Base-by-base conservation (phyloP, 2,797 vertebrate species). In the Mionectes olivaceus region DNA sequence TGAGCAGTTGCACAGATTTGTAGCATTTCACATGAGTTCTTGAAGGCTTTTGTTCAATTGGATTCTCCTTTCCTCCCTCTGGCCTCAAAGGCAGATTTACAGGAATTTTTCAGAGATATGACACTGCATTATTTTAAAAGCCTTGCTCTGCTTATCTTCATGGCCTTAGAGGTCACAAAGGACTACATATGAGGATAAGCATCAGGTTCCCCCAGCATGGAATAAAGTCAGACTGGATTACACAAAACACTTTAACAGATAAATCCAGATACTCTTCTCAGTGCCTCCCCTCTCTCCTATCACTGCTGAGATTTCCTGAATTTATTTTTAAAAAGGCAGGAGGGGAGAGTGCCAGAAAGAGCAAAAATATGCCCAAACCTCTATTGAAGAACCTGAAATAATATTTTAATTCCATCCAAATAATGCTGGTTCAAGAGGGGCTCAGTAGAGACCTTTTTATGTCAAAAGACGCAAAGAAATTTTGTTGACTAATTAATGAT, bases 51-150 rank as follows among this genome's bases (percentile, higher is more conserved):
- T 82, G 35, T 70, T 96, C 89, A 78, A 57, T 69, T 95, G 92
- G 93, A 95, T 97, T 97, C 80, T 94, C 87, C 19, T 89, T 76
- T 73, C 28, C 83, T 91, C 89, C 39, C 23, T 79, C n/a, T 69
- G 69, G 79, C 91, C 87, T 97, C 93, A 56, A 64, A 86, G 93
- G 78, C 82, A 97, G 97, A 97, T 97, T 97, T 97, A 93, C 79
- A 75, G 83, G 86, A 95, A 96, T 96, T 81, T 95, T 96, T 93
- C 88, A 60, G 75, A 96, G 88, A 93, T 90, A 93, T 74, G 93
- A 96, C 80, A 87, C 56, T 93, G 87, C 90, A 91, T 97, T 96
- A 97, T 93, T 95, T 96, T 94, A 95, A 97, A 96, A 97, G 94
- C 94, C 95, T 96, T 96, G 46, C 37, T 88, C 57, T 89, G 95